Base-by-base conservation (phyloP, 2,113 vertebrate genomes). In the Actenoides lindsayi region DNA sequence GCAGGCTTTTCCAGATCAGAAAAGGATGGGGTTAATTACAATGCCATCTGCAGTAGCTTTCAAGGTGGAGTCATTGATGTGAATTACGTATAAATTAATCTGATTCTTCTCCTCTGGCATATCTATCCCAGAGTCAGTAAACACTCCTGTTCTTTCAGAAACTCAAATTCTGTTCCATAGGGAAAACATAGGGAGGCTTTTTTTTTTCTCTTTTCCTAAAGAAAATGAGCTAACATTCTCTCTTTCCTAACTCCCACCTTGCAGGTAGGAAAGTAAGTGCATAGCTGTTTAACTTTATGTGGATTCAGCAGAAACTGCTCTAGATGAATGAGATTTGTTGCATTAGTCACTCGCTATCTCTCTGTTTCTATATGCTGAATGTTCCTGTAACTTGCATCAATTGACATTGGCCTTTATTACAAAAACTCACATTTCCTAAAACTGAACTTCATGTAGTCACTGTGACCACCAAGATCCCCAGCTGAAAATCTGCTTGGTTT, bases 1-100 rank as follows among this genome's bases (percentile, higher is more conserved):
- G 37, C 44, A 88, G 10, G n/a, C 18, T 93, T 87, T 97, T 96
- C 54, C 48, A 84, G 71, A 33, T 93, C 56, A 75, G 70, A 75
- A 87, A 94, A 89, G 39, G 37, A 74, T 53, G 18, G 41, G 24
- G n/a, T 54, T 89, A 60, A 63, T 73, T 95, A 64, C 31, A n/a
- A 59, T 54, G 92, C 48, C 71, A 94, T 65, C 89, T 57, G 35
- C 37, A 96, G 60, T 8, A 73, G 51, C 77, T 94, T 95, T 93
- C 57, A 94, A 75, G 48, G 83, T 67, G 59, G 10, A 81, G 83
- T 67, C n/a, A 86, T 75, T 89, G 20, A 64, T 0, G 0, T 75
- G 31, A 83, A 44, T 87, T 83, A 50, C 25, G 51, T 76, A 62
- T 15, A 74, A 63, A 87, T 54, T 83, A 65, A 83, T 84, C 71